phyloP scores from a whole-genome alignment of 2,113 vertebrate species.

The Austrofundulus limnaeus region DNA sequence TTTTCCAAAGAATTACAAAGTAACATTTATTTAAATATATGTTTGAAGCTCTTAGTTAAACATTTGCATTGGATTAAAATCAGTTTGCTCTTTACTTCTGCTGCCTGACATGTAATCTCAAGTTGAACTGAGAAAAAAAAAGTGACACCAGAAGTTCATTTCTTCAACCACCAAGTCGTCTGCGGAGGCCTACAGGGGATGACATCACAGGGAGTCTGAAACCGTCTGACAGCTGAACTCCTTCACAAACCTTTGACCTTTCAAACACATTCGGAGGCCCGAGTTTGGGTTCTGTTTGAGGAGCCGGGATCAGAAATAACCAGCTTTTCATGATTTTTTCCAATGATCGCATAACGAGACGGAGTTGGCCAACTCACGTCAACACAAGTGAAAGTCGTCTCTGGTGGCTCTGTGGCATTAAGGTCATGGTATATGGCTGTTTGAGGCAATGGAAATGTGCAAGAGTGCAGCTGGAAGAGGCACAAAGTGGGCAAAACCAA shows the following conservation, averaged over 20 bases:
- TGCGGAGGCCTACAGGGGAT: not conserved
- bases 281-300: not conserved
- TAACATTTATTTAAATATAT: too few relatives aligned
- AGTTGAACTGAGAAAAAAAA: slow-evolving; percentile 1
- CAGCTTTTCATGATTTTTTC: slow-evolving; percentile 54
- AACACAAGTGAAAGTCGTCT: slow-evolving; percentile 57
- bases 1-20: not conserved
- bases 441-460: slow-evolving; percentile 68
- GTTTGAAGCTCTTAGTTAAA: not conserved
- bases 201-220: not conserved
- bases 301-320: slow-evolving; percentile 16
- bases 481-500: slow-evolving; percentile 31
- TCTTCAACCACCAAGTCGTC: not conserved
- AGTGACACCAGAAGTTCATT: not conserved
- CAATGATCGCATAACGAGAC: slow-evolving; percentile 54
- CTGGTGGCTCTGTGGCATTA: slow-evolving; percentile 54
- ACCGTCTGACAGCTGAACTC: not conserved
- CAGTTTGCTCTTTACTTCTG: not conserved
- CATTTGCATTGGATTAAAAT: slow-evolving; percentile 8
- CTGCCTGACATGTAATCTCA: not conserved
- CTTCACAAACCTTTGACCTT: slow-evolving; percentile 36
- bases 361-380: slow-evolving; percentile 57
- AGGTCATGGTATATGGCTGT: slow-evolving; percentile 54
- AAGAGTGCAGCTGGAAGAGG: slow-evolving; percentile 11
- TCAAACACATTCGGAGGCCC: slow-evolving; percentile 5